Percentiles rank a stretch among this genome's conserved stretches.
These are phyloP conservation scores for Macrosteles quadrilineatus DNA, from an alignment of 1,140 invertebrate species.

Conservation along the genomic window DNA sequence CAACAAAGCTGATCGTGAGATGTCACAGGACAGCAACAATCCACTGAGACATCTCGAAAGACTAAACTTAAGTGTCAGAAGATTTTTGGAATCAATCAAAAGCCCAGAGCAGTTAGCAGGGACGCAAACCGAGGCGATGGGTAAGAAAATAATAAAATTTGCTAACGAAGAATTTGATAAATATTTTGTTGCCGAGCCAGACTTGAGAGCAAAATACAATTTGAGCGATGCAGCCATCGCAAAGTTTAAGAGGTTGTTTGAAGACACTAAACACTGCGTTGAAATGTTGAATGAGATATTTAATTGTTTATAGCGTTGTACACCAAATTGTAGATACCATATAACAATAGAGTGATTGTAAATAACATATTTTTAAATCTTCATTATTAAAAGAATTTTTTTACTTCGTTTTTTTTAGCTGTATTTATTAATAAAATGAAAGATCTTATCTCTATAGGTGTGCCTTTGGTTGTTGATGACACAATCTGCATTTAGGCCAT, in stretches of 20 bases:
- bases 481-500: no score
- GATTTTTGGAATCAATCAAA: background rate
- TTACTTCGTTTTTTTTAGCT: no score
- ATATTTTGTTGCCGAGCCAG: background rate
- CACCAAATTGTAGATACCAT: no score
- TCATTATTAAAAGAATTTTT: no score
- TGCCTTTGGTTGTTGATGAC: no score
- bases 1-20: background rate
- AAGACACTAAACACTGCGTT: background rate
- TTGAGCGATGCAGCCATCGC: background rate
- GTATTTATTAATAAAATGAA: no score
- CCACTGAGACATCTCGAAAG: background rate
- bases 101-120: background rate
- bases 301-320: background rate
- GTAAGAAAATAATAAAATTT: background rate
- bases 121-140: background rate
- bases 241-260: background rate
- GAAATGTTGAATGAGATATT: background rate
- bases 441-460: no score
- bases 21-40: background rate
- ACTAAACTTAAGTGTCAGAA: background rate
- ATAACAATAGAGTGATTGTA: no score
- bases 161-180: background rate
- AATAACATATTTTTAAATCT: no score
- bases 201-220: background rate